Evolutionary conservation across 2,113 vertebrate genomes (phyloP).

Genomic region (Aleadryas rufinucha): DNA sequence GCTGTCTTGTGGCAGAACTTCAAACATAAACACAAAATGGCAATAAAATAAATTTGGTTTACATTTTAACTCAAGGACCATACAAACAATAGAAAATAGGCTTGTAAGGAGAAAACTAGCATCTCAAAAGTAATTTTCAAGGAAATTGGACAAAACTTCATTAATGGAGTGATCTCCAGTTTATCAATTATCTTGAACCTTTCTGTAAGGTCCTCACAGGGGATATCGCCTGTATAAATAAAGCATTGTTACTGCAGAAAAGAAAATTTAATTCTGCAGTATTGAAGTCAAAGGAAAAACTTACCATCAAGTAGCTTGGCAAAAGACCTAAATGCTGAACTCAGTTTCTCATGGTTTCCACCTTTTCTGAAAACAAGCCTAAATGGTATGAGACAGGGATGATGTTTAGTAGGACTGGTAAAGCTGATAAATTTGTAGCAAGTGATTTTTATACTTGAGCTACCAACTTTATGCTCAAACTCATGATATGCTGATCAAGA

Average conservation of each 20-base stretch:
- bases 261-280: neutral
- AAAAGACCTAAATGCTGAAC: neutral
- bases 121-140: neutral
- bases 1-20: neutral
- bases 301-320: neutral
- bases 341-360: neutral
- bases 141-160: neutral
- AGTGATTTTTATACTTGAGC: neutral
- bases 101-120: neutral
- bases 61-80: neutral
- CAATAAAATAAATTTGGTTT: neutral
- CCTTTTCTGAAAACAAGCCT: neutral
- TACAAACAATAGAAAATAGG: neutral
- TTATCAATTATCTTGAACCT: neutral
- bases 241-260: neutral
- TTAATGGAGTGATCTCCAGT: neutral
- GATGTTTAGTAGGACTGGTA: neutral
- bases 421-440: neutral
- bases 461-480: neutral
- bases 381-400: neutral
- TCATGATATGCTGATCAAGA: neutral
- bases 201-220: neutral
- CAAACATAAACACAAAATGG: neutral
- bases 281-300: neutral
- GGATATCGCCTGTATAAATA: neutral